These are phyloP conservation scores for Pogoniulus pusillus DNA, from an alignment of 2,797 vertebrate species.

Conservation along the genomic window DNA sequence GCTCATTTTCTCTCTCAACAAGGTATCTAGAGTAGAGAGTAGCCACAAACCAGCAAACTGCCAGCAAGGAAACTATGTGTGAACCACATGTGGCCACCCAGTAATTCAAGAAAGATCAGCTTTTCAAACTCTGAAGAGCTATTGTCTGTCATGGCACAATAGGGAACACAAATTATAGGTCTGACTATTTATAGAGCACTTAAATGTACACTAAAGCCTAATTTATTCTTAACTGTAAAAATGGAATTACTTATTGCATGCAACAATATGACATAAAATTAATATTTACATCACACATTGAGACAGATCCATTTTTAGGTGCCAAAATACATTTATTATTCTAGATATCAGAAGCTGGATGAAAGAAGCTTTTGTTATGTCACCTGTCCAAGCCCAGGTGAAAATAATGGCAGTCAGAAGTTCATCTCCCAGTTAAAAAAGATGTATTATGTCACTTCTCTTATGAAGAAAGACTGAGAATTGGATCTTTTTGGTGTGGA, in stretches of 20 bases:
- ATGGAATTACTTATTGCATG: background rate
- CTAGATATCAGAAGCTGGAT: background rate
- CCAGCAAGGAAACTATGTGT: background rate
- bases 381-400: background rate
- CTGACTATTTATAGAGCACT: background rate
- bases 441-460: background rate
- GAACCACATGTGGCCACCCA: background rate
- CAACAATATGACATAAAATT: background rate
- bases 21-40: background rate
- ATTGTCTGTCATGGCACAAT: background rate
- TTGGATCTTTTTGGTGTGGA: too few relatives aligned
- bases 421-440: background rate
- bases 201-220: background rate
- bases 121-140: background rate
- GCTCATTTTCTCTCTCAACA: background rate
- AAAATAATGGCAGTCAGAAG: background rate
- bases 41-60: background rate
- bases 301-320: background rate
- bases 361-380: background rate
- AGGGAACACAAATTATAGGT: background rate
- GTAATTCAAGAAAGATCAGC: background rate
- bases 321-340: background rate
- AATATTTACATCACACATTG: background rate
- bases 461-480: too few relatives aligned
- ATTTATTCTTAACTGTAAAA: conserved; percentile 1